Evolutionary conservation across 2,113 vertebrate species (phyloP), one percentile per base, ranked within the genome.

Genomic region (Prochilodus magdalenae): DNA sequence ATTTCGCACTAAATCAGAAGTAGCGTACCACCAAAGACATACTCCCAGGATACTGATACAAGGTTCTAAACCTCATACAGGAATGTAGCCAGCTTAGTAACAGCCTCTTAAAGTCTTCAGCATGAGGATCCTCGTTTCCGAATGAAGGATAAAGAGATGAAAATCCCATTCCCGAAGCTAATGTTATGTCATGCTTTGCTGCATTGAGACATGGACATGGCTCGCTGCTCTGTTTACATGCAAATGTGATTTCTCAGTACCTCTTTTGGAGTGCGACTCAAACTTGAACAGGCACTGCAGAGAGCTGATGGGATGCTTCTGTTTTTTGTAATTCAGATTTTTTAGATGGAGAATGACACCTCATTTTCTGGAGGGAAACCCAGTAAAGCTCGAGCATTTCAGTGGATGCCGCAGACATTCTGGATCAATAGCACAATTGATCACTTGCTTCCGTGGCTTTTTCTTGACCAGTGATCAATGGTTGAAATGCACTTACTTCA

Each of bases 1-100:
- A 59, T 59, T 24, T 84, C 66, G 72, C 49, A 74, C 65, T 73
- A 33, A 72, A 72, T 47, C 55, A 24, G 22, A 87, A 87, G 36
- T 26, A 14, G 71, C 89, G 88, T 90, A 89, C 86, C 87, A 91
- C 88, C 88, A 88, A 86, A 91, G 90, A 91, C 90, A 90, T 86
- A 91, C 91, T 89, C 84, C 92, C 86, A 83, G 88, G 89, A 90
- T 91, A 91, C 84, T 87, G 67, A 87, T 82, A 89, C 88, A 90
- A 84, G 85, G 90, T 89, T 87, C 90, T 91, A 27, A 79, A 73
- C 49, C 57, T 16, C 47, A 36, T 75, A 88, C 83, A 89, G 93
- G 91, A 93, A 94, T 94, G 93, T 92, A 93, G 92, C 93, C 93
- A 91, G 86, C 80, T 86, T 88, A 89, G 86, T 82, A 88, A 67